These are phyloP conservation scores for Drosophila borborema DNA, from an alignment of 2,888 invertebrate species.

Conservation along the genomic window DNA sequence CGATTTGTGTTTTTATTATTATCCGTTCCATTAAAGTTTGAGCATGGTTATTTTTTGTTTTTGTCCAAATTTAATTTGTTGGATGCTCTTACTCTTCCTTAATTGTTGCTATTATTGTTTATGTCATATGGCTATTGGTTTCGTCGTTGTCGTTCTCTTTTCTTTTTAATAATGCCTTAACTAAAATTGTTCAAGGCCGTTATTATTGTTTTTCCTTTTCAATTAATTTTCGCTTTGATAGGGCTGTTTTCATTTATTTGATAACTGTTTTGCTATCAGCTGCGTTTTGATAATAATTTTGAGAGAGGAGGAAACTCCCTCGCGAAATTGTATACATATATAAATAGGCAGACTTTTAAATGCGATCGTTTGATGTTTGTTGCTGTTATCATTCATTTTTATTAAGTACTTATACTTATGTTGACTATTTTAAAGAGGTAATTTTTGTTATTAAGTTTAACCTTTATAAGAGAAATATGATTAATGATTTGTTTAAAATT, in stretches of 20 bases:
- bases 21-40: conserved; percentile 28
- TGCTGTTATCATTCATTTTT: not conserved
- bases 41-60: conserved; percentile 10
- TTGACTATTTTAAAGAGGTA: conserved; percentile 12
- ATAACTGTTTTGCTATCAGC: conserved; percentile 60
- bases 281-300: conserved; percentile 30
- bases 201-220: conserved; percentile 26
- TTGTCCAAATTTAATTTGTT: conserved; percentile 30
- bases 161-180: conserved; percentile 19
- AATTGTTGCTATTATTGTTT: conserved; percentile 55
- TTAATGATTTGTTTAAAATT: not conserved
- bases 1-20: conserved; percentile 7
- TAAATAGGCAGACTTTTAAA: conserved; percentile 26
- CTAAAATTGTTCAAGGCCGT: conserved; percentile 57
- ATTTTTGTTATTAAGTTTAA: conserved; percentile 12
- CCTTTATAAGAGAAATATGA: conserved; percentile 11
- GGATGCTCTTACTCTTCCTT: conserved; percentile 11
- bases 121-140: conserved; percentile 28
- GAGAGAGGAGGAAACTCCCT: not conserved
- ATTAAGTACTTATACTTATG: not conserved
- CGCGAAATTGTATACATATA: not conserved
- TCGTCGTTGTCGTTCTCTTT: conserved; percentile 9
- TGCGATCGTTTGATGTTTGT: not conserved
- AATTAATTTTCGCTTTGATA: conserved; percentile 30
- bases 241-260: conserved; percentile 30